These are phyloP conservation scores for Euura lappo DNA, from an alignment of 1,140 invertebrate species.

Conservation along the genomic window DNA sequence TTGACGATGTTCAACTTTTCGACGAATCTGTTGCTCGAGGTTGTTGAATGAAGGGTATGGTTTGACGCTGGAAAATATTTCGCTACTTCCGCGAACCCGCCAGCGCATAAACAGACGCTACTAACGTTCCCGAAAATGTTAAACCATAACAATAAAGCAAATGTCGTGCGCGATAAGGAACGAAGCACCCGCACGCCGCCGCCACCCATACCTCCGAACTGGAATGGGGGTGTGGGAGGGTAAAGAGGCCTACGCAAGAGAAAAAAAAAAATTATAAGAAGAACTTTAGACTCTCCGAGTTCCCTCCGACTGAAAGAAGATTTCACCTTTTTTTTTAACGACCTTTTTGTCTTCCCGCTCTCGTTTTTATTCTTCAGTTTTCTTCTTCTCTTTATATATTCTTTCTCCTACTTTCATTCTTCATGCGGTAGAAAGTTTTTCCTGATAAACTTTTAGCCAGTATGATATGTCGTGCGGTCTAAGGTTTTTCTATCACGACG, in stretches of 20 bases:
- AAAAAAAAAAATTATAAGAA: constrained; percentile 1
- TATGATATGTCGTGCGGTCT: too few relatives aligned
- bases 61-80: neutral
- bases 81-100: neutral
- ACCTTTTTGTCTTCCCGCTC: neutral
- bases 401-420: neutral
- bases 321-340: neutral
- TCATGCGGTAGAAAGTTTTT: too few relatives aligned
- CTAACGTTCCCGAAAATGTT: constrained; percentile 7
- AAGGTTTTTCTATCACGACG: too few relatives aligned
- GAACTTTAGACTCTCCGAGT: neutral
- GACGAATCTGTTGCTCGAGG: neutral
- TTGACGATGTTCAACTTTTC: neutral
- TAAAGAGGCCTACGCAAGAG: neutral
- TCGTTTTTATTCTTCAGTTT: neutral
- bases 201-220: neutral
- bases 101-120: constrained; percentile 6
- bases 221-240: neutral
- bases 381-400: neutral
- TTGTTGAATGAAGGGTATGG: neutral
- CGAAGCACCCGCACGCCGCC: constrained; percentile 5
- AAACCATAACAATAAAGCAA: constrained; percentile 4
- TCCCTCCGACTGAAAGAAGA: constrained; percentile 2
- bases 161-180: constrained; percentile 7
- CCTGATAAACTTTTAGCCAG: too few relatives aligned